Conservation (phyloP, 2,113 vertebrate species). For the Tympanuchus pallidicinctus region DNA sequence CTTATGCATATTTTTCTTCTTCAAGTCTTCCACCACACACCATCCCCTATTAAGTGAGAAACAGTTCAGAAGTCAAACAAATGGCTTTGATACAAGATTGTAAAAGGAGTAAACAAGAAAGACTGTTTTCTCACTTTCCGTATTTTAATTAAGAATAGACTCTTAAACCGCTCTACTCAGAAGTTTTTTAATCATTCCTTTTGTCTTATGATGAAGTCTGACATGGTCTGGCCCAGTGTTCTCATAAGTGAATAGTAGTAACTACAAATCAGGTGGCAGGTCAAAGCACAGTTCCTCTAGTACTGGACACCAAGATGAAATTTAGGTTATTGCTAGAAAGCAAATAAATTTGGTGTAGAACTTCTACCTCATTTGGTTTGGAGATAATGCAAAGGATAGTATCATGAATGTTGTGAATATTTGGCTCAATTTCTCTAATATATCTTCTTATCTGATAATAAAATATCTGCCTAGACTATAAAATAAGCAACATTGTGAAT, state of each 20-base stretch:
- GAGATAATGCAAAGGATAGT: neutral
- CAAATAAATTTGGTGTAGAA: neutral
- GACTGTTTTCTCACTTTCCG: slow-evolving; percentile 6
- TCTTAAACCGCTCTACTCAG: neutral
- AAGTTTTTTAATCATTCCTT: neutral
- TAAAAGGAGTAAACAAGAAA: neutral
- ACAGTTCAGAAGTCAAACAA: neutral
- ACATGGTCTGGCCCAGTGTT: neutral
- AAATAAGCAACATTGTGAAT: slow-evolving; percentile 10
- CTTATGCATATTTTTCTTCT: neutral
- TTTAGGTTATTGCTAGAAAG: neutral
- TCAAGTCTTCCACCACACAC: neutral
- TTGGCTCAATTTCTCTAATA: neutral
- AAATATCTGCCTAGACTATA: neutral
- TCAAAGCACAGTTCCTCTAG: neutral
- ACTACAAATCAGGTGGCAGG: neutral
- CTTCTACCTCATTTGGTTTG: neutral
- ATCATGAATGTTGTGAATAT: neutral
- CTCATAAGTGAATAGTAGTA: neutral
- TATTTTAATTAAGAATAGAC: slow-evolving; percentile 11
- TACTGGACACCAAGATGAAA: neutral
- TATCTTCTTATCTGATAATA: neutral
- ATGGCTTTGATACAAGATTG: neutral
- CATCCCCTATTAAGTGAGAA: neutral
- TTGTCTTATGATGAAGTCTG: neutral